A percentile compares a stretch with the other conserved stretches of the same genome.
Conservation (phyloP, 2,888 invertebrate genomes). For the Lomographa bimaculata region DNA sequence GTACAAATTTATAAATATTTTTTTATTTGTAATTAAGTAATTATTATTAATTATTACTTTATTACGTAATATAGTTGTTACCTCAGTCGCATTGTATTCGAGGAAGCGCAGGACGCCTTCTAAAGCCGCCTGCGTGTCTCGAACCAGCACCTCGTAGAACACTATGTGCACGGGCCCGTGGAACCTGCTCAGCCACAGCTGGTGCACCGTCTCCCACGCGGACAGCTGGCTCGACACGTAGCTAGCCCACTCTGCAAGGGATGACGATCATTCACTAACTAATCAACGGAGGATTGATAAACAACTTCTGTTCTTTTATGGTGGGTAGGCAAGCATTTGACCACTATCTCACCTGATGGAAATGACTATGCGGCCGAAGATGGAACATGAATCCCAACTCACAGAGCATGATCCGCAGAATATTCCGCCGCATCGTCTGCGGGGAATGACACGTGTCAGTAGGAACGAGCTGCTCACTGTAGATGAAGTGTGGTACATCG, state of each 20-base stretch:
- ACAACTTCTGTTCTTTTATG: no score
- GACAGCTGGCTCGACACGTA: slow-evolving; percentile 87
- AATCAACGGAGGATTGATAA: no score
- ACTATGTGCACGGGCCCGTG: slow-evolving; percentile 87
- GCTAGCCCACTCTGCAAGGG: slow-evolving; percentile 86
- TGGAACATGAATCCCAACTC: no score
- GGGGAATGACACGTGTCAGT: neutral
- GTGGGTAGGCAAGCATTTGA: no score
- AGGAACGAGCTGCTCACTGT: no score
- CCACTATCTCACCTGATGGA: no score
- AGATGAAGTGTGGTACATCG: no score
- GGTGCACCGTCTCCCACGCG: slow-evolving; percentile 87
- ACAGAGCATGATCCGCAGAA: slow-evolving; percentile 97
- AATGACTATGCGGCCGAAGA: no score
- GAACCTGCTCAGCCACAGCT: slow-evolving; percentile 88
- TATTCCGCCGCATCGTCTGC: slow-evolving; percentile 96
- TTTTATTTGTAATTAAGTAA: no score
- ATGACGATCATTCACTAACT: neutral
- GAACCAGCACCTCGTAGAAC: slow-evolving; percentile 87
- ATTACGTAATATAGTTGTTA: no score
- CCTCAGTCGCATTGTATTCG: slow-evolving; percentile 79
- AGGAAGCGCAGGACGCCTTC: slow-evolving; percentile 84
- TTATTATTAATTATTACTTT: no score
- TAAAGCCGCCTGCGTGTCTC: slow-evolving; percentile 83
- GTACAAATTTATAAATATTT: no score